phyloP scores from a whole-genome alignment of 2,113 vertebrate genomes.

The Semnornis frantzii region DNA sequence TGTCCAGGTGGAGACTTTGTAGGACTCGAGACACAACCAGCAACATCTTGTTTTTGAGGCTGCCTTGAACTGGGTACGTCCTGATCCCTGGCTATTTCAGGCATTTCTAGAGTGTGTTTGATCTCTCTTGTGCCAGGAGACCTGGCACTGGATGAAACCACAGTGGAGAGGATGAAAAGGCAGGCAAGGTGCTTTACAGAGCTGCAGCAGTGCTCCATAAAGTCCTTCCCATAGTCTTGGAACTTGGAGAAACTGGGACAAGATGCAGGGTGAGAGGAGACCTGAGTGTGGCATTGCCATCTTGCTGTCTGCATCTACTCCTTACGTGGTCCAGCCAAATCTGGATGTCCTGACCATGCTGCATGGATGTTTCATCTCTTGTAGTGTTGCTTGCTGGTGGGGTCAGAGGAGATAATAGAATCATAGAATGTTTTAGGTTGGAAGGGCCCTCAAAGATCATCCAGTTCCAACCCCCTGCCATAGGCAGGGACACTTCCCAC shows the following conservation, averaged over 20 bases:
- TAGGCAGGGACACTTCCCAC: too few species aligned
- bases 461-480: too few species aligned
- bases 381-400: not conserved
- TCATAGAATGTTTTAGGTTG: too few species aligned
- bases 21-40: not conserved
- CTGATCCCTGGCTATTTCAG: not conserved
- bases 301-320: not conserved
- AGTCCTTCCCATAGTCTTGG: not conserved
- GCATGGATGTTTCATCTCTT: not conserved
- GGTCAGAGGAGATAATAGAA: too few species aligned
- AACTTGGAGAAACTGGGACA: not conserved
- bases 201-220: not conserved
- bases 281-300: fast-evolving
- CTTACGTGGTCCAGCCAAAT: not conserved
- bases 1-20: not conserved
- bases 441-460: too few species aligned
- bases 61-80: not conserved
- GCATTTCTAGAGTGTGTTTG: not conserved
- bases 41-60: not conserved
- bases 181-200: not conserved
- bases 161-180: not conserved
- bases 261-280: not conserved
- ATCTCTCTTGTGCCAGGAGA: not conserved
- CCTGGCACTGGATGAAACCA: not conserved
- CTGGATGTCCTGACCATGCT: not conserved